Percentiles rank a stretch among this genome's conserved stretches.
phyloP scores from a whole-genome alignment of 2,113 vertebrate species.

The Neoarius graeffei region DNA sequence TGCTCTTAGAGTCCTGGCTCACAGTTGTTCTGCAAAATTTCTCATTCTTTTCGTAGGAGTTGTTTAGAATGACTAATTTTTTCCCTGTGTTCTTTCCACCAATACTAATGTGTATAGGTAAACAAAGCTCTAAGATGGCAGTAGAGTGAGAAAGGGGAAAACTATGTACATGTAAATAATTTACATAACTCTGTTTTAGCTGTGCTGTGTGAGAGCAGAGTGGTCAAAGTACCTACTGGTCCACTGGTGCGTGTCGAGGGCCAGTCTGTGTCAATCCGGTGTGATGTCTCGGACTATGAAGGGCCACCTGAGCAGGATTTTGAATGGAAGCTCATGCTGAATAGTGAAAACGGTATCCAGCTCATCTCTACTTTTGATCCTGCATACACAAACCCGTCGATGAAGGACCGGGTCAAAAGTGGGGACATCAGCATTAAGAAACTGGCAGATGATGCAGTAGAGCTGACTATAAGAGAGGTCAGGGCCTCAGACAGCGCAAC shows the following conservation, averaged over 20 bases:
- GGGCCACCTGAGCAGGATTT: slow-evolving; percentile 92
- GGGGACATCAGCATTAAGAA: slow-evolving; percentile 73
- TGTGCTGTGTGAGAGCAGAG: slow-evolving; percentile 77
- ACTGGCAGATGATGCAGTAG: slow-evolving; percentile 70
- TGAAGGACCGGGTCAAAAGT: slow-evolving; percentile 68
- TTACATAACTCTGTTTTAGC: slow-evolving; percentile 30
- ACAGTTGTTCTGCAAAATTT: background rate
- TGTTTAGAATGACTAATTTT: background rate
- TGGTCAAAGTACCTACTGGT: slow-evolving; percentile 83
- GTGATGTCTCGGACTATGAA: slow-evolving; percentile 83
- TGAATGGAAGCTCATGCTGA: slow-evolving; percentile 75
- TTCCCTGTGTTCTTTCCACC: background rate
- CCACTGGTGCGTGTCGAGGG: slow-evolving; percentile 84
- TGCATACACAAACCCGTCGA: slow-evolving; percentile 67
- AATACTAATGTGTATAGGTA: background rate
- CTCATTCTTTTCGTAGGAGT: background rate
- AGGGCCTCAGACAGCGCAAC: slow-evolving; percentile 73
- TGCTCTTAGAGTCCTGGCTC: background rate
- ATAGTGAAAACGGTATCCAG: slow-evolving; percentile 43
- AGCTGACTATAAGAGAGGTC: slow-evolving; percentile 75
- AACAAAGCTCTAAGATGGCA: background rate
- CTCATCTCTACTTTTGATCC: slow-evolving; percentile 81
- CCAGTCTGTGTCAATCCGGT: slow-evolving; percentile 82
- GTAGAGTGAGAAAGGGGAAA: background rate
- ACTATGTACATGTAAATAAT: background rate